phyloP scores from a whole-genome alignment of 2,113 vertebrate genomes.

The mouse (Mus musculus) region GRCm39 chr13:30883501-30884000 shows the following conservation, averaged over 20 bases:
- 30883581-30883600: not conserved
- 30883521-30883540: not conserved
- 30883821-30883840: not conserved
- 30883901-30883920: slow-evolving; percentile 1
- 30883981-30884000: not conserved
- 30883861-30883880: not conserved
- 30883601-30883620: not conserved
- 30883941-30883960: not conserved
- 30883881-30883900: not conserved
- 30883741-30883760: not conserved
- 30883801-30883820: not conserved
- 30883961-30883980: not conserved
- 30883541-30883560: not conserved
- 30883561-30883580: slow-evolving; percentile 1
- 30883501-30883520: not conserved
- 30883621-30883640: not conserved
- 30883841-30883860: not conserved
- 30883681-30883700: not conserved
- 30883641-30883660: not conserved
- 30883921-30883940: not conserved
- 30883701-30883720: not conserved
- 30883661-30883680: not conserved
- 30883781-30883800: not conserved
- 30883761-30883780: not conserved
- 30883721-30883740: too few species aligned